These are phyloP conservation scores for Capitulum mitella DNA, from an alignment of 2,888 invertebrate genomes.

Conservation along the genomic window DNA sequence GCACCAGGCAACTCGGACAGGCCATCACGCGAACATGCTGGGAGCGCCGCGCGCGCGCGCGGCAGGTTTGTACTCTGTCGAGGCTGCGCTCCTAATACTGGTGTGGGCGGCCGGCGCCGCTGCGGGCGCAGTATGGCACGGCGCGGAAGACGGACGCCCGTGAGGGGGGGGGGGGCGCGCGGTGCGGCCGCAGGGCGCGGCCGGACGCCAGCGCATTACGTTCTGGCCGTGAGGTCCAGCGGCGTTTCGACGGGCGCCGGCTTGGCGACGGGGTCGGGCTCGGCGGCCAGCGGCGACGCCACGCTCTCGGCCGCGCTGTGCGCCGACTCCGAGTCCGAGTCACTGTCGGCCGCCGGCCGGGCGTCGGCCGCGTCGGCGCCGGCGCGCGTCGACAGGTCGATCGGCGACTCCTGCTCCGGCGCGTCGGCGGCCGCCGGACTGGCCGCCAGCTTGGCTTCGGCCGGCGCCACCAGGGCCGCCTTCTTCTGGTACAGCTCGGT, in stretches of 20 bases:
- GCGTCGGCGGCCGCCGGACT: background rate
- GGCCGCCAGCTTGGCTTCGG: background rate
- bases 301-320: background rate
- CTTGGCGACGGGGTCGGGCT: background rate
- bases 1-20: background rate
- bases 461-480: background rate
- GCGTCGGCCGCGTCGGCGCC: background rate
- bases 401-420: constrained; percentile 8
- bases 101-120: background rate
- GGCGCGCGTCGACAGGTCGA: constrained; percentile 16
- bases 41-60: background rate
- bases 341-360: background rate
- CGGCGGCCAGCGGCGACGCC: background rate
- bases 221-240: constrained; percentile 15
- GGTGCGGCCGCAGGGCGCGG: background rate
- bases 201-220: background rate
- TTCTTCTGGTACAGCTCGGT: constrained; percentile 22
- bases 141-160: background rate
- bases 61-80: background rate
- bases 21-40: background rate
- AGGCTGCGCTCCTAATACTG: background rate
- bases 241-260: background rate
- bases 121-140: background rate
- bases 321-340: constrained; percentile 8
- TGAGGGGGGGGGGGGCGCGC: background rate